Conservation (phyloP, 2,888 invertebrate species). For the Elmis aenea region DNA sequence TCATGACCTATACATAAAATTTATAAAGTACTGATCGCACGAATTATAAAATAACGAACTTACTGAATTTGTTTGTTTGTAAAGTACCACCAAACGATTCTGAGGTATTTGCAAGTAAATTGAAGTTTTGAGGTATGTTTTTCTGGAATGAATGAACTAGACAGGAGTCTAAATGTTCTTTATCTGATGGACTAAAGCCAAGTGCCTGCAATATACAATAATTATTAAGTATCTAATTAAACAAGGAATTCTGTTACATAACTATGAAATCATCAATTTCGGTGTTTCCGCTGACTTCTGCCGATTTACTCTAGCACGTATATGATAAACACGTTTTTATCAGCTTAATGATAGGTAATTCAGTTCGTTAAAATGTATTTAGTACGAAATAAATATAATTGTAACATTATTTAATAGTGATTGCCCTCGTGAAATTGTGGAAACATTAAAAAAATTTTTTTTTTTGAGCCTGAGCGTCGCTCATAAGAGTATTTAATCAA, state of each 20-base stretch:
- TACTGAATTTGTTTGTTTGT: conserved; percentile 51
- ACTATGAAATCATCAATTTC: not conserved
- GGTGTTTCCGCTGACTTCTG: no score
- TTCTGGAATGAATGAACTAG: conserved; percentile 76
- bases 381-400: no score
- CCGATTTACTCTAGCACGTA: no score
- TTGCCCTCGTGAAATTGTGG: no score
- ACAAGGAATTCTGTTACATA: not conserved
- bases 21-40: conserved; percentile 8
- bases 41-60: conserved; percentile 17
- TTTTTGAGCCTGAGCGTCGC: no score
- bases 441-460: no score
- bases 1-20: conserved; percentile 57
- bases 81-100: conserved; percentile 48
- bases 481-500: no score
- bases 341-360: no score
- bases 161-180: conserved; percentile 76
- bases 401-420: no score
- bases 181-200: conserved; percentile 71
- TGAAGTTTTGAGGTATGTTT: conserved; percentile 82
- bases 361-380: no score
- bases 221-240: conserved; percentile 10
- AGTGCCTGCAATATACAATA: conserved; percentile 56
- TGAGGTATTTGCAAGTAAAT: conserved; percentile 54
- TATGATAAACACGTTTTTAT: no score